These are phyloP conservation scores for Anthonomus grandis DNA, from an alignment of 1,140 invertebrate genomes.

Conservation along the genomic window DNA sequence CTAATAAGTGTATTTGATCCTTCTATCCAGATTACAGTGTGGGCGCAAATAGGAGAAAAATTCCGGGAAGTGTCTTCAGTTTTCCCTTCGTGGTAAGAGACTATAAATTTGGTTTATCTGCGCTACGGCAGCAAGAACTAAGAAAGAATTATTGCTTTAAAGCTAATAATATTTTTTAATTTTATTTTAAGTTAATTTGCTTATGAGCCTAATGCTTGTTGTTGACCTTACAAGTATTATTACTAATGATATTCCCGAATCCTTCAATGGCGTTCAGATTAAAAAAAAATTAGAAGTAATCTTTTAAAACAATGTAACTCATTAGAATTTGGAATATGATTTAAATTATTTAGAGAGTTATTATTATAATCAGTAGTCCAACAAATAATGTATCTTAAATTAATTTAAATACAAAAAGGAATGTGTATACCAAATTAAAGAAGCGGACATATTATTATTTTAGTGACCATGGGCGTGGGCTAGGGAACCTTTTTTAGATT, in stretches of 20 bases:
- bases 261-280: constrained; percentile 2
- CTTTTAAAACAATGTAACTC: constrained; percentile 20
- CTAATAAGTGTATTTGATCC: constrained; percentile 8
- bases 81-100: not conserved
- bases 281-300: constrained; percentile 3
- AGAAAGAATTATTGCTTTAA: not conserved
- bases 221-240: constrained; percentile 1
- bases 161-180: not conserved
- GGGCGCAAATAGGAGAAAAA: not conserved
- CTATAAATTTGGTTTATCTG: constrained; percentile 1
- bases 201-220: not conserved
- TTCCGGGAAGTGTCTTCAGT: not conserved
- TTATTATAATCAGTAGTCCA: constrained; percentile 11
- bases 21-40: constrained; percentile 2
- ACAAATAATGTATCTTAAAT: constrained; percentile 6
- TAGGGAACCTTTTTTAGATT: not conserved
- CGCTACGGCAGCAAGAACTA: not conserved
- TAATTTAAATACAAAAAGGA: constrained; percentile 17
- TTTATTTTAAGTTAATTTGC: not conserved
- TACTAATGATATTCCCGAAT: too few species aligned
- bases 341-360: constrained; percentile 15
- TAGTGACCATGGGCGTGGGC: constrained; percentile 16
- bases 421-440: constrained; percentile 13
- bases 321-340: constrained; percentile 10
- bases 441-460: constrained; percentile 15